Percentiles rank a stretch among this genome's conserved stretches.
phyloP scores from a whole-genome alignment of 2,113 vertebrate species.

The Tragelaphus buxtoni region DNA sequence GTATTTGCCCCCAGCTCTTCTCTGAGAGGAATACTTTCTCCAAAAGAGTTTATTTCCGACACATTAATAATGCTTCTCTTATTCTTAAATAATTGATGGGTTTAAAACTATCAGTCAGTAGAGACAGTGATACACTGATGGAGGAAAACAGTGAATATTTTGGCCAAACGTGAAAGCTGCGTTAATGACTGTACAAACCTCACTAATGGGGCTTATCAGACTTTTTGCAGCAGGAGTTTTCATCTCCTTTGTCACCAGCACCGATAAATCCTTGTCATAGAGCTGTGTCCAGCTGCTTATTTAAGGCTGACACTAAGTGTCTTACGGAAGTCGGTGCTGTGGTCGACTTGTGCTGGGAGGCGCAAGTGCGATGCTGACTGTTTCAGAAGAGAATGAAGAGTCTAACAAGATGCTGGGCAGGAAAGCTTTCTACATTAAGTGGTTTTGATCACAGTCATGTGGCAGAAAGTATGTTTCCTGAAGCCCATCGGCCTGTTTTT shows the following conservation, averaged over 20 bases:
- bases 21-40: not conserved
- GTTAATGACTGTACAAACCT: not conserved
- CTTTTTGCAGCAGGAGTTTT: not conserved
- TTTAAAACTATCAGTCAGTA: slow-evolving; percentile 17
- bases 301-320: not conserved
- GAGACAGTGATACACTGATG: not conserved
- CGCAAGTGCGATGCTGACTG: no score
- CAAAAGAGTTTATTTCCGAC: not conserved
- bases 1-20: not conserved
- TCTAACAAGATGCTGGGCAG: not conserved
- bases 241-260: not conserved
- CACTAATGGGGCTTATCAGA: not conserved
- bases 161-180: not conserved
- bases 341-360: not conserved
- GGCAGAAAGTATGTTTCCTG: not conserved
- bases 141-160: not conserved
- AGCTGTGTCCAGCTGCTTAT: not conserved
- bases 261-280: not conserved
- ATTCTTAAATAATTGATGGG: slow-evolving; percentile 31
- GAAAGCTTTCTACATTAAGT: not conserved
- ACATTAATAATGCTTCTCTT: not conserved
- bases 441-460: not conserved
- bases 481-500: not conserved
- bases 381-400: not conserved
- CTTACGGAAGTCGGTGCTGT: not conserved